A percentile compares a stretch with the other conserved stretches of the same genome.
Evolutionary conservation across 2,797 vertebrate species (phyloP).

Genomic region (Echeneis naucrates): DNA sequence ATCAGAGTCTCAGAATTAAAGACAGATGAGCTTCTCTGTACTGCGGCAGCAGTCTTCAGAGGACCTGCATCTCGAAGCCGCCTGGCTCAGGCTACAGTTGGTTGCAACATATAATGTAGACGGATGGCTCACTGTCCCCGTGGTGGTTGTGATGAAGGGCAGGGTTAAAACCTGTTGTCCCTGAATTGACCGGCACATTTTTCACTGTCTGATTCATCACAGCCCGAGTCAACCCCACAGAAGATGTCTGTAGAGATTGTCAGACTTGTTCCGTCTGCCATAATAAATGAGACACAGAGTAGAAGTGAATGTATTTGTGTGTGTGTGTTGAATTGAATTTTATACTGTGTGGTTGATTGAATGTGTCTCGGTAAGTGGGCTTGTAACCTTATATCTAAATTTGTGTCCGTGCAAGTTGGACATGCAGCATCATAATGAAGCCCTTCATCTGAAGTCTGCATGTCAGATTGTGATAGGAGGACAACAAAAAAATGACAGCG

Average conservation of each 20-base stretch:
- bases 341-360: slow-evolving; percentile 8
- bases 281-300: slow-evolving; percentile 26
- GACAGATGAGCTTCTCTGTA: slow-evolving; percentile 1
- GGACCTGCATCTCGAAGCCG: slow-evolving; percentile 11
- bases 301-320: slow-evolving; percentile 33
- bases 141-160: slow-evolving; percentile 44
- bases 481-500: slow-evolving; percentile 27
- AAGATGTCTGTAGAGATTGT: slow-evolving; percentile 58
- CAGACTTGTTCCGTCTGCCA: slow-evolving; percentile 57
- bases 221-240: slow-evolving; percentile 47
- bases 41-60: slow-evolving; percentile 10
- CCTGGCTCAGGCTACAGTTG: not conserved
- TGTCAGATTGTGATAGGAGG: slow-evolving; percentile 19
- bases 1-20: not conserved
- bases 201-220: slow-evolving; percentile 64
- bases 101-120: slow-evolving; percentile 39
- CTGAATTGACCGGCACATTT: slow-evolving; percentile 62
- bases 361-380: not conserved
- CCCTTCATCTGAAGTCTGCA: slow-evolving; percentile 5
- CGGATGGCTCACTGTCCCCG: slow-evolving; percentile 55
- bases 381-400: slow-evolving; percentile 1
- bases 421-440: slow-evolving; percentile 6
- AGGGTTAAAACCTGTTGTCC: slow-evolving; percentile 65
- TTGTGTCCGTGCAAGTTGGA: not conserved
- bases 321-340: slow-evolving; percentile 20